Evolutionary conservation across 1,140 invertebrate genomes (phyloP), one percentile per base, ranked within the genome.

Genomic region (Psix sp.): DNA sequence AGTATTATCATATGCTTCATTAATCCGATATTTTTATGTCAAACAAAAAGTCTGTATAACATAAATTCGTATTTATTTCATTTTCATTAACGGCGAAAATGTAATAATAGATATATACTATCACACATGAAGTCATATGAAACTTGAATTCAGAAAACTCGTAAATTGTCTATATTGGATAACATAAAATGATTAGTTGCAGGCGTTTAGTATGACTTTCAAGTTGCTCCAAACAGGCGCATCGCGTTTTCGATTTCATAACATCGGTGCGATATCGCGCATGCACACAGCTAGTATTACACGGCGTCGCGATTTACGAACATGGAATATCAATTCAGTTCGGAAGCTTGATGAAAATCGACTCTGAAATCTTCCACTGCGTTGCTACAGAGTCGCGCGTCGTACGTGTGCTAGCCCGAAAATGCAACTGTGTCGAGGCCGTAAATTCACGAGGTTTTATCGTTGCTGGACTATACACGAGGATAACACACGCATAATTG

Each of bases 301-400:
- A 66, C 60, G 46, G 38, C 56, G 62, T 49, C 54, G 60, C 66
- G 65, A 75, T 70, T 75, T 70, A 66, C 66, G 66, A 56, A 56
- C 66, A 17, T 36, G 46, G 81, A 82, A 82, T 82, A 63, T 65
- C 74, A 82, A 82, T 78, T 75, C 26, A 35, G 13, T 60, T 67
- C 74, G 76, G 74, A 78, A 80, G 57, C 56, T 67, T 54, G 66
- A 76, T 67, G 57, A 66, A 65, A 75, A 59, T 75, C 51, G 59
- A 60, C 38, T 49, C 40, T 68, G 57, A 75, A 65, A 68, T 70
- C 54, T 75, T 67, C 48, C 62, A 66, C 62, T 26, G 49, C 33
- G 40, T 36, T 36, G 38, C 35, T 11, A 15, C 40, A 17, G 43
- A 71, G 38, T 21, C 57, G 15, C 45, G 38, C 48, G 18, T 29